Evolutionary conservation across 1,140 invertebrate species (phyloP), one percentile per base, ranked within the genome.

Genomic region (Panagrolaimus sp.): DNA sequence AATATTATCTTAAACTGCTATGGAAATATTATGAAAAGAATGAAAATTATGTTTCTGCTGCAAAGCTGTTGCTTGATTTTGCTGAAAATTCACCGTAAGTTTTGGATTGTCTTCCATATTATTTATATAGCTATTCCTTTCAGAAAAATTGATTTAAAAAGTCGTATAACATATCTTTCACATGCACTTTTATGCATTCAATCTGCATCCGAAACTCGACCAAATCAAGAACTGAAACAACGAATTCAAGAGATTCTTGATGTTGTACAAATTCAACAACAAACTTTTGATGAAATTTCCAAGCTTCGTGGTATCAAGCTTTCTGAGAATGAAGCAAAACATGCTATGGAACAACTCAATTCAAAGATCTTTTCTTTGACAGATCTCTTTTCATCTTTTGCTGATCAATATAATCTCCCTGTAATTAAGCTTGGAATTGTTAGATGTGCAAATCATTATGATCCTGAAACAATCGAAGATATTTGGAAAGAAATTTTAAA

Each of bases 1-100:
- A 86, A 87, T 63, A 87, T 91, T 5, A 87, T 16, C 51, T 91
- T 51, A 92, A 96, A 83, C 85, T 97, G 65, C 85, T 96, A 13
- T 96, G 93, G 93, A 92, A 93, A 83, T 93, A 91, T 83, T 93
- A 96, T 79, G 93, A 96, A 82, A 90, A 90, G 78, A 91, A 89
- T 78, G 89, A 90, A 43, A 92, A 96, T 83, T 93, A 93, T 83
- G 87, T 89, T 9, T 90, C 90, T 7, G 93, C 93, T n/a, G 92
- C 94, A 2, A 89, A 90, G 77, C 92, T 96, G 67, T 85, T 96
- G 0, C 89, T 91, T 67, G 89, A 89, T 72, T 85, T 96, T 61
- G 91, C 93, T 14, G 91, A 90, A 44, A 89, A 89, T 81, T 88
- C 89, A 46, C 88, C 89, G 89, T 91, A 85, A 82, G 84, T 72